These are phyloP conservation scores for Bombus waltoni DNA, from an alignment of 1,140 invertebrate species.

Conservation along the genomic window DNA sequence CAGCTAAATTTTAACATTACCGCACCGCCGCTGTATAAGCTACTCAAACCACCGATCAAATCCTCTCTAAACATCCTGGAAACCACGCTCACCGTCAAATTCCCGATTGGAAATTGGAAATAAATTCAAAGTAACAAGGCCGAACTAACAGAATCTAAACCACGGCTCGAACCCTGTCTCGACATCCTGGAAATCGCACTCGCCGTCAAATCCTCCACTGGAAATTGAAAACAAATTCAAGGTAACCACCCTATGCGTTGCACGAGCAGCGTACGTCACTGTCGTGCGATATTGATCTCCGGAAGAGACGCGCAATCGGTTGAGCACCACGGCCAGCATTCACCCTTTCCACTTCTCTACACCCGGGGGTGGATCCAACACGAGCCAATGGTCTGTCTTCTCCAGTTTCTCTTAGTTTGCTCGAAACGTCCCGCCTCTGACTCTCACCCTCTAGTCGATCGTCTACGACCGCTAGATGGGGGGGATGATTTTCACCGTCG, in stretches of 20 bases:
- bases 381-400: slow-evolving; percentile 44
- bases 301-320: slow-evolving; percentile 22
- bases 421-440: slow-evolving; percentile 42
- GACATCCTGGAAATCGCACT: background rate
- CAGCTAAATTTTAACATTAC: too few relatives aligned
- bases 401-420: slow-evolving; percentile 4
- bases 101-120: too few relatives aligned
- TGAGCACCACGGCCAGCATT: slow-evolving; percentile 47
- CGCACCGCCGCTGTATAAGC: too few relatives aligned
- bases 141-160: too few relatives aligned
- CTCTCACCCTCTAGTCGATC: slow-evolving; percentile 55
- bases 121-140: too few relatives aligned
- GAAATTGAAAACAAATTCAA: background rate
- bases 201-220: background rate
- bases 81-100: background rate
- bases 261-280: slow-evolving; percentile 54
- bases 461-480: slow-evolving; percentile 15
- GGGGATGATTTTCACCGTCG: slow-evolving; percentile 68
- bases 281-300: slow-evolving; percentile 62
- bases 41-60: background rate
- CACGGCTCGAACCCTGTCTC: background rate
- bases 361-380: slow-evolving; percentile 48
- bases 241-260: background rate
- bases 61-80: background rate
- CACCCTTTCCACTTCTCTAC: background rate